Conservation (phyloP, 2,888 invertebrate species). For the Orchesellides sinensis region DNA sequence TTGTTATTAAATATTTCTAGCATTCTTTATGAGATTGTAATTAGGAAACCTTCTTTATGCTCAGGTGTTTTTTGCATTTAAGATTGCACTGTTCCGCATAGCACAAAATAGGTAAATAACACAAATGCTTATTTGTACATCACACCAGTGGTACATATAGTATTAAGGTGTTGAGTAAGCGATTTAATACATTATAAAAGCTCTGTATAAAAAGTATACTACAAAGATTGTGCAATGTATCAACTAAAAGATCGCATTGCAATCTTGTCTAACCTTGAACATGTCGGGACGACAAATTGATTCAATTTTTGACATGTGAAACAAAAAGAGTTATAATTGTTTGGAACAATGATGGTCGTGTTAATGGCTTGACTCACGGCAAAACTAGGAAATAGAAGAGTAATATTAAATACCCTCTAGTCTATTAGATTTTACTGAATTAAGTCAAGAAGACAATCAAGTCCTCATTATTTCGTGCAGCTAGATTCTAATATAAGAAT, state of each 20-base stretch:
- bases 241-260: no score
- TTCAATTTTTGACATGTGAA: slow-evolving; percentile 43
- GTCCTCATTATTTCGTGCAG: slow-evolving; percentile 7
- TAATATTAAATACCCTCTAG: not conserved
- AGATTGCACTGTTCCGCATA: not conserved
- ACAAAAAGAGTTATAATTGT: slow-evolving; percentile 33
- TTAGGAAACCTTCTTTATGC: slow-evolving; percentile 48
- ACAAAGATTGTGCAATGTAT: no score
- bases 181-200: no score
- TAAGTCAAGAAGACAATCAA: slow-evolving; percentile 42
- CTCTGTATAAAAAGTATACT: no score
- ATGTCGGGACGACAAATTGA: slow-evolving; percentile 49
- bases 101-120: not conserved
- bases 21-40: slow-evolving; percentile 39
- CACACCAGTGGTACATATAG: not conserved
- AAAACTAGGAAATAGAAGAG: slow-evolving; percentile 42
- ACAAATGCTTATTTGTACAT: not conserved
- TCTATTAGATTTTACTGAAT: slow-evolving; percentile 5
- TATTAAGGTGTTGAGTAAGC: no score
- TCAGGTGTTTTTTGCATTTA: not conserved
- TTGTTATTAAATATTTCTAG: slow-evolving; percentile 45
- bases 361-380: slow-evolving; percentile 28
- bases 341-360: slow-evolving; percentile 46
- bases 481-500: slow-evolving; percentile 6
- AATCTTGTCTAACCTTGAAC: slow-evolving; percentile 53